These are phyloP conservation scores for Melanocharis versteri DNA, from an alignment of 2,113 vertebrate species.

Conservation along the genomic window DNA sequence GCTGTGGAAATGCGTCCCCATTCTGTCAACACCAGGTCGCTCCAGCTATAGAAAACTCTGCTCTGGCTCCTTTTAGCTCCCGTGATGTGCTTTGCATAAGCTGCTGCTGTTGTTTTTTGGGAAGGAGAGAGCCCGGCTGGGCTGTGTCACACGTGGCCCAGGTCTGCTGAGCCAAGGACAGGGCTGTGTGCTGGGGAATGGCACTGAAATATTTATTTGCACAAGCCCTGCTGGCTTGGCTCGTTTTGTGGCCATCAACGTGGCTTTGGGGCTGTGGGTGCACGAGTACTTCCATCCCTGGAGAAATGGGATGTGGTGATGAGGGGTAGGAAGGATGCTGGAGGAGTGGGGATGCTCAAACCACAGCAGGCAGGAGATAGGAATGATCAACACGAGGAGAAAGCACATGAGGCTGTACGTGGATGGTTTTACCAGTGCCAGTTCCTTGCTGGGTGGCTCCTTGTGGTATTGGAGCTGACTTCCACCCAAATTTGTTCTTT, in stretches of 20 bases:
- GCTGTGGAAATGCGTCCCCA: slow-evolving; percentile 73
- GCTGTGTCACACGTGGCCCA: not conserved
- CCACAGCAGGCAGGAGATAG: not conserved
- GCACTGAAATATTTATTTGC: not conserved
- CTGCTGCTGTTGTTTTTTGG: not conserved
- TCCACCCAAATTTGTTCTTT: not conserved
- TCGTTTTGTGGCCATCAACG: accelerated
- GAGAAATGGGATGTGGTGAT: not conserved
- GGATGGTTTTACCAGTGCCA: not conserved
- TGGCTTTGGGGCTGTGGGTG: not conserved
- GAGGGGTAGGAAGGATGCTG: not conserved
- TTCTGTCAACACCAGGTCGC: slow-evolving; percentile 78
- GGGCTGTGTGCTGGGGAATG: not conserved
- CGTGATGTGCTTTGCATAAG: slow-evolving; percentile 60
- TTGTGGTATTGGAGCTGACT: not conserved
- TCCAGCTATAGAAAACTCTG: slow-evolving; percentile 60
- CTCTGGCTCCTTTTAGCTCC: slow-evolving; percentile 44
- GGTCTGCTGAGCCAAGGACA: not conserved
- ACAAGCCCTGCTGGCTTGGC: accelerated
- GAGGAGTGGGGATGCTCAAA: not conserved
- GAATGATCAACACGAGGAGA: not conserved
- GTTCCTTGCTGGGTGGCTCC: not conserved
- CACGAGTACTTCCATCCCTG: accelerated
- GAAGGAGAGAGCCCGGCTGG: not conserved
- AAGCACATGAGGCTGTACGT: accelerated